Conservation (phyloP, 1,140 invertebrate species). For the Gonioctena quinquepunctata region DNA sequence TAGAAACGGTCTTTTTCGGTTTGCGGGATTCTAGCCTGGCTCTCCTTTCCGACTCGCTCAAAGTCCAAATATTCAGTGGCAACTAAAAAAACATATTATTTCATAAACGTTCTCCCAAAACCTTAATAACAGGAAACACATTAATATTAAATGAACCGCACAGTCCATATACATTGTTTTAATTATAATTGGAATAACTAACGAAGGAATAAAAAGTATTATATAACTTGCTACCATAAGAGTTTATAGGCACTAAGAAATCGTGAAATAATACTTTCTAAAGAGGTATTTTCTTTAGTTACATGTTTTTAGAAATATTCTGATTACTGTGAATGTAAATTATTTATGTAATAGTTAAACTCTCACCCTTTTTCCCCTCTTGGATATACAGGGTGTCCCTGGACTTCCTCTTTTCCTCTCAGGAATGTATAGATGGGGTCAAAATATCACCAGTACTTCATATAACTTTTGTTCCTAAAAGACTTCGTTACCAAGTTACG, state of each 20-base stretch:
- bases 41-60: conserved; percentile 73
- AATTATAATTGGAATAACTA: not conserved
- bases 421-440: too few species aligned
- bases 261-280: not conserved
- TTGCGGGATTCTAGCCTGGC: conserved; percentile 69
- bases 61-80: conserved; percentile 71
- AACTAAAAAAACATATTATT: conserved; percentile 62
- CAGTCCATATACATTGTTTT: not conserved
- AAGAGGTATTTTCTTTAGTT: not conserved
- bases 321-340: too few species aligned
- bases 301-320: too few species aligned
- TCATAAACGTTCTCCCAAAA: not conserved
- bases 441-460: too few species aligned
- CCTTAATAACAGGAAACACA: not conserved
- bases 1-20: conserved; percentile 73
- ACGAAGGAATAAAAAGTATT: not conserved
- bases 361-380: too few species aligned
- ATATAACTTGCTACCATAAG: not conserved
- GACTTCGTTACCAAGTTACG: too few species aligned
- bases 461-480: too few species aligned
- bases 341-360: too few species aligned
- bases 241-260: not conserved
- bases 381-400: too few species aligned
- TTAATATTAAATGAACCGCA: not conserved
- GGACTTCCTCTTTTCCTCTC: too few species aligned